Base-by-base conservation (phyloP, 2,888 invertebrate genomes). In the Gymnoscelis rufifasciata region DNA sequence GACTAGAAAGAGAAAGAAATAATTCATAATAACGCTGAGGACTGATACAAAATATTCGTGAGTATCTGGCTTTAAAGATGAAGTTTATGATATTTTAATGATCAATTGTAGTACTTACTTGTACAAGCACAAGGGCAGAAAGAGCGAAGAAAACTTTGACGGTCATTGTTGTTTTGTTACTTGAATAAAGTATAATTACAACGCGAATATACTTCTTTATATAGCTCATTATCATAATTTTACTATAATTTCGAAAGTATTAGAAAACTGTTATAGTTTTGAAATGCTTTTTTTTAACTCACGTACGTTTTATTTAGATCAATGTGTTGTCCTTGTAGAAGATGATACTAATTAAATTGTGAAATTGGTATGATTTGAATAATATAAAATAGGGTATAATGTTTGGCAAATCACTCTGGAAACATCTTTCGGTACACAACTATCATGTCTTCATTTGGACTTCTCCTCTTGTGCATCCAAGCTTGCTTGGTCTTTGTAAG, bases 401-500 rank as follows among this genome's bases (percentile, higher is more conserved):
- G 11, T 11, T 7, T 24, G 13, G 19, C 6, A 35, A 39, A 23
- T 30, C 35, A 49, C 47, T 47, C 44, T 51, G 51, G 28, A 44
- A 24, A 26, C 27, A 12, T 24, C 6, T n/a, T 49, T 51, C 48
- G 48, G 52, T 51, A 28, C 26, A 52, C 47, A 40, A 38, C 29
- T 41, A 59, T 42, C 42, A 60, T 60, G 60, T 53, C 59, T 44
- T 38, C 51, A 26, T 59, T 51, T 38, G 35, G 40, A 14, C 31
- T 54, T n/a, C n/a, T 57, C 5, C 35, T 52, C 8, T 29, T 60
- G 12, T 57, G 57, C 54, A 38, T 58, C 46, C 60, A 57, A 51
- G 59, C 57, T 56, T 56, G 57, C 51, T 46, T 60, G 56, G 46
- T 60, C 38, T 62, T 64, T 62, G 69, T 69, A 59, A 61, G 24